Base-by-base conservation (phyloP, 2,113 vertebrate species). In the Cololabis saira region DNA sequence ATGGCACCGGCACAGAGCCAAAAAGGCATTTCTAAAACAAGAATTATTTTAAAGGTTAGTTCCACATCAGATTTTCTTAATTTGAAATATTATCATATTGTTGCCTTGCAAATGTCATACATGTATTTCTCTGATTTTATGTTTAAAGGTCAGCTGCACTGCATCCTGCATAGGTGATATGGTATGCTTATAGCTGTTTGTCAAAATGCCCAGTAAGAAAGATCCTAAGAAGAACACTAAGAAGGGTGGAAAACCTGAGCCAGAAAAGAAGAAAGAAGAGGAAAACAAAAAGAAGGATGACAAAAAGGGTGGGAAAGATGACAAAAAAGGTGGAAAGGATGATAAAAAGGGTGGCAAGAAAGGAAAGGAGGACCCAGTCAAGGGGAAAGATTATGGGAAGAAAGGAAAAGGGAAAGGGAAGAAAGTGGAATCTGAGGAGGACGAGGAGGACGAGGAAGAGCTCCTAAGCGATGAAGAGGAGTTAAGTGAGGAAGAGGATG, bases 161-260 rank as follows among this genome's bases (percentile, higher is more conserved):
- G 59, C 27, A 55, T 75, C 64, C 48, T 27, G 12, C 64, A 68
- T 56, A 55, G 49, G 74, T 59, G 45, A 66, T 59, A 85, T 92
- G 91, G 87, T 85, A 91, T 92, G 91, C 84, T 83, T 45, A 0
- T 81, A 89, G 22, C 2, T 9, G 67, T 11, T 80, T 3, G 1
- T 81, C 56, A 61, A 80, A 68, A 96, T 96, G 95, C 94, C 40
- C 0, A 90, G 91, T 66, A 96, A 95, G 87, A 97, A 95, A 87
- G 93, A 95, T 64, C 4, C 81, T 16, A 93, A 93, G 73, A 91
- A 89, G 62, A 87, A 90, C 57, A 24, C 83, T 45, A 91, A 90
- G 59, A 93, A 90, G 76, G 87, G 83, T 45, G 88, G 84, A 49
- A 91, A 91, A 66, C 55, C 83, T 47, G 85, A 86, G 74, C 82